Evolutionary conservation across 2,797 vertebrate genomes (phyloP), one percentile per base, ranked within the genome.

Genomic region (Tolypeutes matacus): DNA sequence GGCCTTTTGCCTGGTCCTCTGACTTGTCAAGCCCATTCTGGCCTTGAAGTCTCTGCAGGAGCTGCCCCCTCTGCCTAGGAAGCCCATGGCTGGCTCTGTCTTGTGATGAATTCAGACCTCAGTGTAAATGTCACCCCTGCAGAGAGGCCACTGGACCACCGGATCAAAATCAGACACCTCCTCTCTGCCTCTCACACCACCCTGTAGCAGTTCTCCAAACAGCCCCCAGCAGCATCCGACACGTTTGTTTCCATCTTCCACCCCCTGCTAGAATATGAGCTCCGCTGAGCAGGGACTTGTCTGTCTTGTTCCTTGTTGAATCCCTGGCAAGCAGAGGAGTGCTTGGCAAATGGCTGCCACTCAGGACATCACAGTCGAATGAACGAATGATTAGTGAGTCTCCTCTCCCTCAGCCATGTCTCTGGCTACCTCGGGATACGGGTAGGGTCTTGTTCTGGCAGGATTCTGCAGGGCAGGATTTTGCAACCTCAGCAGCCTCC

Each of bases 21-120:
- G 25, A 36, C 21, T 10, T 2, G 0, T 13, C 46, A 34, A 25
- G n/a, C 58, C n/a, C 9, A 11, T 64, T 58, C 42, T 27, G 15
- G 5, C 17, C 73, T 65, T 23, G 3, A 23, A 36, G 42, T 46
- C 73, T 84, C 31, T 18, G 31, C 36, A 9, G 29, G 31, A 49
- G n/a, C n/a, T 31, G 2, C 80, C 65, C 10, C 39, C 49, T 93
- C 21, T 7, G 25, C 62, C 60, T 84, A 78, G 67, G 76, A 84
- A 53, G 42, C 17, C 39, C 4, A 49, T 58, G 64, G 42, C 46
- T 62, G 56, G 29, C n/a, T 56, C 23, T 58, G 77, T 69, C 56
- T 72, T 42, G 15, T 36, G 39, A 69, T 4, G 51, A 53, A 53
- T 49, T 96, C 83, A 65, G 72, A 42, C 67, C 89, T 87, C 82